Base-by-base conservation (phyloP, 2,888 invertebrate species). In the Orchestes rusci region DNA sequence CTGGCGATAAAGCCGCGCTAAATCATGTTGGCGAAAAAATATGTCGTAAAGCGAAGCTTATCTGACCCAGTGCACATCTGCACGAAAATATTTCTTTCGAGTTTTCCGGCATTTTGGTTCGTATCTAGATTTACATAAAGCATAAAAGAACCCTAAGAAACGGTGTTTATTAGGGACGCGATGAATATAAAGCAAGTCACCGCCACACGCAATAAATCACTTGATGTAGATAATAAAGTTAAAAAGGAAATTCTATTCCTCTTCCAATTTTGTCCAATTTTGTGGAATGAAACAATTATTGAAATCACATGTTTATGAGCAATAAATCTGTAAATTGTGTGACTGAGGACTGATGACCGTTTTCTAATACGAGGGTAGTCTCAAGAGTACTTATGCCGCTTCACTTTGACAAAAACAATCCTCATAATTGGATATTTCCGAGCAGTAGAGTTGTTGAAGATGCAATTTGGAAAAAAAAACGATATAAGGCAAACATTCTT, bases 241-340 rank as follows among this genome's bases (percentile, higher is more conserved):
- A 50, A 45, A 46, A 46, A 38, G 47, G 44, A 48, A 44, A 43
- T 38, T 35, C 15, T 43, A 38, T 43, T 43, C 50, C 50, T 39
- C 37, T 20, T 39, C 37, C 43, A 48, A 47, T 43, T 43, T 29
- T 29, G 34, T 39, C 43, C 49, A 49, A 46, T 50, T 50, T 46
- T 33, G 40, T 43, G 43, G 46, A 50, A 50, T 50, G 37, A 50
- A 46, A 50, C 46, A 50, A 43, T 50, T 50, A 50, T 46, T 43
- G 40, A 46, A 43, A 46, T 50, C 45, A 50, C 34, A 50, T 45
- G 45, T 45, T 45, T 43, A 40, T 46, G 40, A 41, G 34, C 31
- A 30, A 41, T 45, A 48, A 48, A 48, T 48, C 38, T 35, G 39
- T 15, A 39, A 43, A 35, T 31, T 18, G 17, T 45, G 20, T 39